A percentile compares a stretch with the other conserved stretches of the same genome.
These are phyloP conservation scores for Gorsachius magnificus DNA, from an alignment of 2,797 vertebrate species.

Conservation along the genomic window DNA sequence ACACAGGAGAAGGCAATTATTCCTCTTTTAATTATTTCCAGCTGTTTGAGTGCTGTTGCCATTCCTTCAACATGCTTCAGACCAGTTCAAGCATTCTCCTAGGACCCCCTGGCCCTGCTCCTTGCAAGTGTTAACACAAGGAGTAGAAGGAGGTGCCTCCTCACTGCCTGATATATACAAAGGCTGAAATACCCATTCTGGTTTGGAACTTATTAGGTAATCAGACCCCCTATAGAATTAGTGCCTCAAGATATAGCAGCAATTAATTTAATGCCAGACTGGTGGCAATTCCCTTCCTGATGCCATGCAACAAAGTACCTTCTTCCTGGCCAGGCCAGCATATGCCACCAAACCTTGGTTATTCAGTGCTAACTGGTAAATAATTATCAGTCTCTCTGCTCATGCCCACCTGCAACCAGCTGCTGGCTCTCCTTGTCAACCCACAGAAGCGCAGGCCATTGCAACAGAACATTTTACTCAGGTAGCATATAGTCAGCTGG, in stretches of 20 bases:
- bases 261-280: neutral
- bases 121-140: neutral
- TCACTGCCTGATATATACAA: neutral
- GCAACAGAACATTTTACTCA: neutral
- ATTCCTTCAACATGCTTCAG: neutral
- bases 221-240: neutral
- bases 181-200: neutral
- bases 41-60: neutral
- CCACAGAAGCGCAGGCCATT: neutral
- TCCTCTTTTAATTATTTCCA: neutral
- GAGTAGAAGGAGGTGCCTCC: neutral
- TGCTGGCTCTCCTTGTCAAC: neutral
- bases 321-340: rapidly evolving
- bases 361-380: neutral
- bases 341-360: neutral
- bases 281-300: neutral
- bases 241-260: neutral
- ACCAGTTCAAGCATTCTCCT: neutral
- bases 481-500: neutral
- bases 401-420: neutral
- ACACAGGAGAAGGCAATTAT: neutral
- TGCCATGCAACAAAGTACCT: neutral
- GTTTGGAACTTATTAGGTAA: neutral
- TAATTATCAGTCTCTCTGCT: neutral
- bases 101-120: neutral